Evolutionary conservation across 2,797 vertebrate genomes (phyloP), one percentile per base, ranked within the genome.

Genomic region (Leptoclinus maculatus): DNA sequence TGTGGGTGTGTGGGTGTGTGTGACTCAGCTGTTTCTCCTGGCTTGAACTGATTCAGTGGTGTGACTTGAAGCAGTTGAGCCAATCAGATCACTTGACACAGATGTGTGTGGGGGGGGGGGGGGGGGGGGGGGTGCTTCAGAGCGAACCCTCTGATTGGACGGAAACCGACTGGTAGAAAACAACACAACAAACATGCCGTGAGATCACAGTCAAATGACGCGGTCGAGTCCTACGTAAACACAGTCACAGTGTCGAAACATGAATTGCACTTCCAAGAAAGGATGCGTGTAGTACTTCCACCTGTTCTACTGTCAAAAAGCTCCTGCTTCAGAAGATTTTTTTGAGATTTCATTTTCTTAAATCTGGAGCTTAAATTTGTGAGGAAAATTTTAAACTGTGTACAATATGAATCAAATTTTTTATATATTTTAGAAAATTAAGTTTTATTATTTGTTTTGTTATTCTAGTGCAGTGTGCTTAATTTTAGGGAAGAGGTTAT

Each of bases 21-120:
- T 63, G 60, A 94, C 88, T 86, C 89, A 93, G 92, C 89, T 85
- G 64, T 91, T 94, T 89, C 85, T 83, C 59, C 66, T 11, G 74
- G 5, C 60, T 38, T 39, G 67, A 79, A 78, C 58, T 67, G 79
- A 71, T 81, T 68, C 32, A 71, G 80, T 65, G 62, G 64, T 41
- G 32, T 72, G 63, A 67, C 47, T 47, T 49, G 47, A 56, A 64
- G 63, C 49, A 3, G 27, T 8, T 1, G 4, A 73, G 56, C 92
- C 90, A 92, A 87, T 94, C 78, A 60, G 70, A 74, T 80, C 38
- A 3, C 49, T 41, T 19, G 36, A 71, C 66, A 76, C 36, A 71
- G 53, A 34, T 59, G 7, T 34, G 78, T 80, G 56, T 5, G 21
- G 4, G 27, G 2, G 9, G 2, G 0, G 0, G 14, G 5, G n/a